Percentiles rank a stretch among this genome's conserved stretches.
Conservation (phyloP, 2,888 invertebrate genomes). For the Pheosia gnoma region DNA sequence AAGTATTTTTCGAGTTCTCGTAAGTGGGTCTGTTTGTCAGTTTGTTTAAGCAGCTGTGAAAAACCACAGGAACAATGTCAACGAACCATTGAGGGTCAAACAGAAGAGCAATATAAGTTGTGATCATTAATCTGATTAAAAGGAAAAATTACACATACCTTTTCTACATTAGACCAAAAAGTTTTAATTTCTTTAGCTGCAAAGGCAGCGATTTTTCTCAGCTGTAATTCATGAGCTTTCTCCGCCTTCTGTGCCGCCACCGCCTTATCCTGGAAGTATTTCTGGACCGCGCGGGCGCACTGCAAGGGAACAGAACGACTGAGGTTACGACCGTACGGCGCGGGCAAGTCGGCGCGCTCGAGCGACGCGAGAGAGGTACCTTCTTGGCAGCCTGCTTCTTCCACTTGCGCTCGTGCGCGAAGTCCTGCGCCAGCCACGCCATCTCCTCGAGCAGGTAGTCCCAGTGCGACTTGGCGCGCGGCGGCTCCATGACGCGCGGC, state of each 20-base stretch:
- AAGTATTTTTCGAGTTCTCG: too few relatives aligned
- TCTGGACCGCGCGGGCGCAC: constrained; percentile 95
- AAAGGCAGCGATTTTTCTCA: constrained; percentile 93
- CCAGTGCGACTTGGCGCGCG: constrained; percentile 97
- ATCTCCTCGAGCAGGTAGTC: constrained; percentile 99
- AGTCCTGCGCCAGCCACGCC: constrained; percentile 99
- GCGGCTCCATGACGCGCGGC: constrained; percentile 96
- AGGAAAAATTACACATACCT: constrained; percentile 76
- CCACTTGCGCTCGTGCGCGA: constrained; percentile 98
- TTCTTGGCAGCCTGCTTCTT: constrained; percentile 98
- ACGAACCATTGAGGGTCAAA: too few relatives aligned
- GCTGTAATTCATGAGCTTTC: constrained; percentile 94
- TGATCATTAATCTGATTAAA: too few relatives aligned
- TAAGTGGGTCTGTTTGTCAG: too few relatives aligned
- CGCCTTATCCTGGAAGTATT: constrained; percentile 96
- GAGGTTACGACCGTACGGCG: neutral
- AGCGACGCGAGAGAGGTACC: constrained; percentile 54
- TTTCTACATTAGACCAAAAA: constrained; percentile 98
- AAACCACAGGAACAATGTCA: too few relatives aligned
- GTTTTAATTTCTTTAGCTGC: constrained; percentile 96
- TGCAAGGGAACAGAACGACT: constrained; percentile 51
- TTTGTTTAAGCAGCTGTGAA: too few relatives aligned
- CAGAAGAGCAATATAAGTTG: too few relatives aligned
- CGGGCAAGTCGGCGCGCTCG: neutral
- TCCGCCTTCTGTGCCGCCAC: constrained; percentile 95